Conservation (phyloP, 2,797 vertebrate species). For the Parauchenoglanis ngamensis region DNA sequence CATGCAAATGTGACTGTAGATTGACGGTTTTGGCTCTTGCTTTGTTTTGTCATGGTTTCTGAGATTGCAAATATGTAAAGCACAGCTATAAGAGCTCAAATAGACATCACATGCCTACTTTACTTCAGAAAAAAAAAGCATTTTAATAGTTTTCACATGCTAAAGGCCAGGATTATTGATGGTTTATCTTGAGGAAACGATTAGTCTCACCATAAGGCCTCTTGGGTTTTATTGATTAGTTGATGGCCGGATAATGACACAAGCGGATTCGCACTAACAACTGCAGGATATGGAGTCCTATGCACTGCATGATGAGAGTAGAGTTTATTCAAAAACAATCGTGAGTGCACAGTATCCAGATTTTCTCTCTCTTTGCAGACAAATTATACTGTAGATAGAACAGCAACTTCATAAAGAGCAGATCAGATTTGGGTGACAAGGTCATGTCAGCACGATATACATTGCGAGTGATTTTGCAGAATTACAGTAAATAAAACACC, state of each 20-base stretch:
- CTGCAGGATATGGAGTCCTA: constrained; percentile 28
- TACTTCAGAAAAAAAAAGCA: not conserved
- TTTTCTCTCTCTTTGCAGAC: not conserved
- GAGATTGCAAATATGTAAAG: constrained; percentile 14
- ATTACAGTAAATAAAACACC: not conserved
- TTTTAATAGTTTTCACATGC: constrained; percentile 16
- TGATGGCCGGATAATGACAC: constrained; percentile 46
- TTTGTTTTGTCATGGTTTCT: constrained; percentile 40
- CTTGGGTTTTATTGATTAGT: constrained; percentile 53
- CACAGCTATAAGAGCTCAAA: not conserved
- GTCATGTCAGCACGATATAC: not conserved
- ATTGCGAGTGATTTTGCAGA: too few relatives aligned
- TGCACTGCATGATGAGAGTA: not conserved
- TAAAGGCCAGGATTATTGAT: constrained; percentile 28
- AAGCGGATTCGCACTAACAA: constrained; percentile 36
- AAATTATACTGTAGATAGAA: not conserved
- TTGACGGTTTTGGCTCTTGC: constrained; percentile 25
- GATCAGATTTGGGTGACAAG: not conserved
- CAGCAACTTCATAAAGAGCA: not conserved
- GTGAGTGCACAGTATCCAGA: not conserved
- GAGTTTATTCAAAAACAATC: not conserved
- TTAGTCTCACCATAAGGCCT: constrained; percentile 29
- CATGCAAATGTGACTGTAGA: constrained; percentile 49
- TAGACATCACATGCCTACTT: not conserved
- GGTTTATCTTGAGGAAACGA: constrained; percentile 41